Evolutionary conservation across 1,140 invertebrate species (phyloP).

Genomic region (Aphis gossypii): DNA sequence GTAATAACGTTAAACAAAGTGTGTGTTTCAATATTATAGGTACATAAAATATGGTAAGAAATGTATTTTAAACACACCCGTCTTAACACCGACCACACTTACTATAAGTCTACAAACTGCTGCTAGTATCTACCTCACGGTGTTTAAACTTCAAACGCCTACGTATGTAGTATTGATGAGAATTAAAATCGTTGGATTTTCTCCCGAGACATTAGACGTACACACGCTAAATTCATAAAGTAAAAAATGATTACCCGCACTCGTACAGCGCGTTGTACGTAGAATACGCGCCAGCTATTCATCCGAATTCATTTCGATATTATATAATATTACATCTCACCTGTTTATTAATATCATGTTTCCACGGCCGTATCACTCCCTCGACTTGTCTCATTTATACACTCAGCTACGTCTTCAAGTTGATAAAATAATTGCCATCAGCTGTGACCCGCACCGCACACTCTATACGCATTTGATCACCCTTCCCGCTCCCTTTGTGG

Average conservation of each 20-base stretch:
- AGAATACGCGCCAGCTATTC: background rate
- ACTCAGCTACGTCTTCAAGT: background rate
- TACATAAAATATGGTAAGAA: background rate
- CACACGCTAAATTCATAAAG: background rate
- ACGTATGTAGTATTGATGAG: background rate
- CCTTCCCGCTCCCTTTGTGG: background rate
- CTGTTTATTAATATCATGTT: slow-evolving; percentile 20
- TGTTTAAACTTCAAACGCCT: too few species aligned
- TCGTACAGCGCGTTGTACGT: background rate
- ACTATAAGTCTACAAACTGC: background rate
- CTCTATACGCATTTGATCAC: background rate
- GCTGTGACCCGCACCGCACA: background rate
- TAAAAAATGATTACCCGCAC: background rate
- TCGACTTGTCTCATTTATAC: background rate
- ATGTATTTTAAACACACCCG: background rate
- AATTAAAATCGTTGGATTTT: background rate
- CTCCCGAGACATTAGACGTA: background rate
- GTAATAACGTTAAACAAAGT: background rate
- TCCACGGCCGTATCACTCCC: background rate
- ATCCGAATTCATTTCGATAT: background rate
- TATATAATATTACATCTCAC: background rate
- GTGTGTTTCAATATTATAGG: background rate
- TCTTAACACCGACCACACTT: background rate
- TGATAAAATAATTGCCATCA: background rate
- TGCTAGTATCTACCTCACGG: background rate